Evolutionary conservation across 2,113 vertebrate genomes (phyloP).

Genomic region (Rallus limicola): DNA sequence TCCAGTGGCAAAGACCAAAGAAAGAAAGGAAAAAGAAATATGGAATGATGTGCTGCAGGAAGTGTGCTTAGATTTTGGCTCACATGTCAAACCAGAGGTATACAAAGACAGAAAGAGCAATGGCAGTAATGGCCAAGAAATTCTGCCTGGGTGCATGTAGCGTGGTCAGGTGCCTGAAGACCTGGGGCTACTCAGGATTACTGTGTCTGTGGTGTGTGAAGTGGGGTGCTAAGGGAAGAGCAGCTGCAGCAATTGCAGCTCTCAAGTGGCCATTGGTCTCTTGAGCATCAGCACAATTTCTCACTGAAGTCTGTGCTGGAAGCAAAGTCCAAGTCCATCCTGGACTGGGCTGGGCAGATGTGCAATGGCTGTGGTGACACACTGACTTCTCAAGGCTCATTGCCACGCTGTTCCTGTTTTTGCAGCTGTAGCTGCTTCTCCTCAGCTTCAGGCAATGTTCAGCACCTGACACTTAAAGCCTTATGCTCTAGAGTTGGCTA

Average conservation of each 20-base stretch:
- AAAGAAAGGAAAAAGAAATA: background rate
- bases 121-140: background rate
- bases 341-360: rapidly evolving
- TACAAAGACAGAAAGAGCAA: background rate
- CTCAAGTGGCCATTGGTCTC: background rate
- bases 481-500: background rate
- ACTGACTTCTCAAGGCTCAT: background rate
- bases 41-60: background rate
- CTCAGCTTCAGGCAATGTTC: background rate
- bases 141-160: background rate
- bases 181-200: background rate
- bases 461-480: background rate
- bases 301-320: background rate
- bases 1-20: background rate
- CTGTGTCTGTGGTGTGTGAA: background rate
- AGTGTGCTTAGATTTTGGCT: background rate
- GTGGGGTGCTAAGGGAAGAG: background rate
- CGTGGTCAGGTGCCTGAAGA: rapidly evolving
- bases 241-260: background rate
- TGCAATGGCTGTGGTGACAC: background rate
- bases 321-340: background rate
- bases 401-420: background rate
- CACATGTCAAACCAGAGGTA: background rate
- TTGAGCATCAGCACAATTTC: background rate
- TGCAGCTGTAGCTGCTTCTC: background rate